Conservation (phyloP, 2,888 invertebrate species). For the Epistrophe grossulariae region DNA sequence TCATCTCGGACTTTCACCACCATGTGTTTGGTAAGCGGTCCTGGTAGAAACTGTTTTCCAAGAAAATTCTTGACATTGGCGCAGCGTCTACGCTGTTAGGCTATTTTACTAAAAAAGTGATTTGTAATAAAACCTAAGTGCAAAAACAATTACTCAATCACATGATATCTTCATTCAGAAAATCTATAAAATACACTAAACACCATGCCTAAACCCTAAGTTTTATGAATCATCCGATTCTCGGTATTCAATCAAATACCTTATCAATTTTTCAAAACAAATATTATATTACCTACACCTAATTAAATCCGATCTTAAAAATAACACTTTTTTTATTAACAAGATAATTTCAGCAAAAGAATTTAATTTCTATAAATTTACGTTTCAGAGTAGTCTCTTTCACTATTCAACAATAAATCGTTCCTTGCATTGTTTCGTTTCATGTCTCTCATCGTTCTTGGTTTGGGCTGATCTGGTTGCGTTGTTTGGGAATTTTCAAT, state of each 20-base stretch:
- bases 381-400: constrained; percentile 33
- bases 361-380: constrained; percentile 20
- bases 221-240: constrained; percentile 10
- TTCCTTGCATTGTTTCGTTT: constrained; percentile 69
- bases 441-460: constrained; percentile 78
- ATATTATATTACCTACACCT: constrained; percentile 3
- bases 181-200: not conserved
- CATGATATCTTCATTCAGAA: not conserved
- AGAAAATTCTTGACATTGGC: too few species aligned
- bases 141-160: not conserved
- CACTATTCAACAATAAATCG: constrained; percentile 51
- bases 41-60: too few species aligned
- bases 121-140: too few species aligned
- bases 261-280: constrained; percentile 32
- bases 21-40: too few species aligned
- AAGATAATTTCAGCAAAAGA: constrained; percentile 16
- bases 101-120: too few species aligned
- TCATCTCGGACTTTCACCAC: too few species aligned
- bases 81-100: too few species aligned
- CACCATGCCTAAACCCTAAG: not conserved
- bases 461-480: constrained; percentile 65
- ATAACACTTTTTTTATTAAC: constrained; percentile 42
- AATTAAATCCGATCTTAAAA: constrained; percentile 4
- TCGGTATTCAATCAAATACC: too few species aligned
- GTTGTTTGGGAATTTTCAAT: constrained; percentile 77